Conservation (phyloP, 2,113 vertebrate species). For the Chaenogobius annularis region DNA sequence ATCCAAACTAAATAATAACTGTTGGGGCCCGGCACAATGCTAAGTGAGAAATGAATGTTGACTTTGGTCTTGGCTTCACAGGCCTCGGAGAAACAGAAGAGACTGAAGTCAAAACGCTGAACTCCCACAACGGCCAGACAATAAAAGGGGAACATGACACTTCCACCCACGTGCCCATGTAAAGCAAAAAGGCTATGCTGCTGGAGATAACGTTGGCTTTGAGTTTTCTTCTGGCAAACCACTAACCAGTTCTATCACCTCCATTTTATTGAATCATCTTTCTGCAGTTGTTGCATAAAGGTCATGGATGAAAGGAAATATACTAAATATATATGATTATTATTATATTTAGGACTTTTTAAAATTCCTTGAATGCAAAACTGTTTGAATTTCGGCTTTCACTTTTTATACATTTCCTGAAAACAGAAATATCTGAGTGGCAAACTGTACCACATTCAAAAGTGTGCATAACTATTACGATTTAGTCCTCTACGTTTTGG, state of each 20-base stretch:
- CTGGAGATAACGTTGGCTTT: neutral
- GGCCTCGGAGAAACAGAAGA: constrained; percentile 39
- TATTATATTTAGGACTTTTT: too few species aligned
- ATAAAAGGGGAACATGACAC: constrained; percentile 44
- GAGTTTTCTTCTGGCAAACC: too few species aligned
- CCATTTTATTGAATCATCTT: neutral
- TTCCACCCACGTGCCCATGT: constrained; percentile 15
- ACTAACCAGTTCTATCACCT: neutral
- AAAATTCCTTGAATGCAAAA: too few species aligned
- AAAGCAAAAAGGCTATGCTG: constrained; percentile 37
- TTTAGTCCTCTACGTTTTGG: neutral
- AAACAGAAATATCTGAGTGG: too few species aligned
- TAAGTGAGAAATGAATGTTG: constrained; percentile 48
- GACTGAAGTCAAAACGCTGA: constrained; percentile 46
- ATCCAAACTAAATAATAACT: constrained; percentile 52
- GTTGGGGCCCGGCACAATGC: constrained; percentile 35
- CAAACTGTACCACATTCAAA: neutral
- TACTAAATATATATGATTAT: too few species aligned
- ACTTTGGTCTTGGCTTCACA: constrained; percentile 37
- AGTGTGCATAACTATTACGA: neutral
- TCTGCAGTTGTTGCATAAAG: neutral
- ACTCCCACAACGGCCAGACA: constrained; percentile 49
- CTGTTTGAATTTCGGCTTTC: too few species aligned
- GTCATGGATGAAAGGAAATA: too few species aligned
- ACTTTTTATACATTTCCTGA: too few species aligned